These are phyloP conservation scores for Amorpha juglandis DNA, from an alignment of 2,888 invertebrate species.

Conservation along the genomic window DNA sequence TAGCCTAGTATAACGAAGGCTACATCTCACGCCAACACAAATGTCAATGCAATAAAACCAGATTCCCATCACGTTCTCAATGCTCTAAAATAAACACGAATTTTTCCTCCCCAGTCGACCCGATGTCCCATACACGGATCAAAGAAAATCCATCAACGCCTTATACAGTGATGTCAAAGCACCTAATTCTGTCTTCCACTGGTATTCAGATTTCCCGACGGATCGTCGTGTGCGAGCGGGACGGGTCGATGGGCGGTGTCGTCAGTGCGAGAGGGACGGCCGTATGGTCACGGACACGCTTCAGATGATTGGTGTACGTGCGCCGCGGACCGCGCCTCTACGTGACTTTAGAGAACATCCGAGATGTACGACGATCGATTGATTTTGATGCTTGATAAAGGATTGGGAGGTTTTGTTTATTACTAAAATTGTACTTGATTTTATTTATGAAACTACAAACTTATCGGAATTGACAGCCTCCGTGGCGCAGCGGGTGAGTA, in stretches of 20 bases:
- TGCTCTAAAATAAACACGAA: constrained; percentile 23
- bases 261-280: constrained; percentile 51
- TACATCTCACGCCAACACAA: not conserved
- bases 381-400: constrained; percentile 61
- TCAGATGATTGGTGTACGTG: constrained; percentile 82
- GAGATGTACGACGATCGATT: constrained; percentile 41
- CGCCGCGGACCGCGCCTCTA: constrained; percentile 73
- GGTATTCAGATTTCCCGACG: constrained; percentile 79
- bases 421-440: not conserved
- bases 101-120: constrained; percentile 38
- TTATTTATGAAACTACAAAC: no score
- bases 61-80: constrained; percentile 10
- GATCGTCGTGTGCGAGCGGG: constrained; percentile 56
- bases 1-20: no score
- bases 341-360: constrained; percentile 71
- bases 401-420: constrained; percentile 26
- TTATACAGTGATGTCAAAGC: constrained; percentile 78
- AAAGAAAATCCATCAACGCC: constrained; percentile 77
- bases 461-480: no score
- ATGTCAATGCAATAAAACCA: not conserved
- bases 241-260: constrained; percentile 36
- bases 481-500: no score
- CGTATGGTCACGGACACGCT: constrained; percentile 75
- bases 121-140: constrained; percentile 52
- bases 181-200: constrained; percentile 73